Conservation (phyloP, 1,140 invertebrate genomes). For the Brevipalpus yothersi region DNA sequence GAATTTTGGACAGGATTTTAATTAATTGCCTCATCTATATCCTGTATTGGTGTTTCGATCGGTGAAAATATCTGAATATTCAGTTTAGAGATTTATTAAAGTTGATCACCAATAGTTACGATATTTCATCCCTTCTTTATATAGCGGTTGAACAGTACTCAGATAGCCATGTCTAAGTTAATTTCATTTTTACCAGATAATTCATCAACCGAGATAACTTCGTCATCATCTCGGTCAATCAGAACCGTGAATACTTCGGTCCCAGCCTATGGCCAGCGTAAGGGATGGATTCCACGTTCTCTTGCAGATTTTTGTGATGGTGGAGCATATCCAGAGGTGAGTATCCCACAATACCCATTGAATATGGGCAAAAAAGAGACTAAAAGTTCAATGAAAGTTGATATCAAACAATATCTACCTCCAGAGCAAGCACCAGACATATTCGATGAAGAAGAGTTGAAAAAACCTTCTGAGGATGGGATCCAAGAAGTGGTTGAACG, state of each 20-base stretch:
- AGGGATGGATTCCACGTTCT: slow-evolving; percentile 71
- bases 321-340: slow-evolving; percentile 93
- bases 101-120: too few relatives aligned
- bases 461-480: slow-evolving; percentile 56
- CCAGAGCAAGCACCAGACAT: slow-evolving; percentile 72
- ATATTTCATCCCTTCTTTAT: too few relatives aligned
- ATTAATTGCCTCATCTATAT: too few relatives aligned
- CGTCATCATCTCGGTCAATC: too few relatives aligned
- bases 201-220: too few relatives aligned
- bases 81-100: too few relatives aligned
- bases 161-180: too few relatives aligned
- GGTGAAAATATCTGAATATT: too few relatives aligned
- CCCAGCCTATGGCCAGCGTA: slow-evolving; percentile 86
- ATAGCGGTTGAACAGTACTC: too few relatives aligned
- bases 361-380: slow-evolving; percentile 40
- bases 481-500: slow-evolving; percentile 39
- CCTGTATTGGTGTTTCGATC: too few relatives aligned
- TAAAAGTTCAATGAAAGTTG: slow-evolving; percentile 57
- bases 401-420: slow-evolving; percentile 87
- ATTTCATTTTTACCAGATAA: too few relatives aligned
- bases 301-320: slow-evolving; percentile 65
- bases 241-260: slow-evolving; percentile 28
- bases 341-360: slow-evolving; percentile 85
- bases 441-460: slow-evolving; percentile 69
- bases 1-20: too few relatives aligned